Evolutionary conservation across 2,113 vertebrate species (phyloP).

Genomic region (Egretta garzetta): DNA sequence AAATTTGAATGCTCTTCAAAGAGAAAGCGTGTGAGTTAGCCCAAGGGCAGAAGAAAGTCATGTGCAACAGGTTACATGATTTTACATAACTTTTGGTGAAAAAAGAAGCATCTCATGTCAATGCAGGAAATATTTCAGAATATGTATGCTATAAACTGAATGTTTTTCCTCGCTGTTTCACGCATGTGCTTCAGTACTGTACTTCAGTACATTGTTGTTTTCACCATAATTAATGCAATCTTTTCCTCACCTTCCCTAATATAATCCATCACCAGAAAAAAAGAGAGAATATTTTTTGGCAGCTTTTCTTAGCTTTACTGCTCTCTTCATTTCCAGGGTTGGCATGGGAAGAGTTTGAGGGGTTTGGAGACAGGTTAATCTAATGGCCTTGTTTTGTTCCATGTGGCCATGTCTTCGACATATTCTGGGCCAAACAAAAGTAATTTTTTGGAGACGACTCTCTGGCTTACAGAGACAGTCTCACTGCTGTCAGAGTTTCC

Average conservation of each 20-base stretch:
- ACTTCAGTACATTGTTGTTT: background rate
- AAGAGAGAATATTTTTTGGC: background rate
- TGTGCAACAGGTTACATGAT: background rate
- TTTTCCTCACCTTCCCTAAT: background rate
- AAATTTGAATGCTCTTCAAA: constrained; percentile 7
- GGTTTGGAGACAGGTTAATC: background rate
- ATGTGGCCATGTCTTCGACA: background rate
- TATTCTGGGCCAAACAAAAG: background rate
- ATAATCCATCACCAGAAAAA: background rate
- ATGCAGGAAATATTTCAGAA: background rate
- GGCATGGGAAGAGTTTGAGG: background rate
- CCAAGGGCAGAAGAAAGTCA: constrained; percentile 1
- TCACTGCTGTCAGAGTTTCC: background rate
- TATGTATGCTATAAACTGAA: background rate
- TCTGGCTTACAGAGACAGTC: background rate
- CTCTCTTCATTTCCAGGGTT: background rate
- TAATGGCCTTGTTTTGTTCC: background rate
- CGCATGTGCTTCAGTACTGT: background rate
- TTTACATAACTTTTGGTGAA: background rate
- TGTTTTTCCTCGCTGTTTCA: background rate
- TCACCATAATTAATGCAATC: background rate
- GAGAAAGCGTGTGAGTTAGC: background rate
- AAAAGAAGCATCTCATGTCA: background rate
- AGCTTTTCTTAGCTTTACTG: background rate
- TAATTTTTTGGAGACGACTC: background rate